Evolutionary conservation across 1,140 invertebrate genomes (phyloP).

Genomic region (Halesus radiatus): DNA sequence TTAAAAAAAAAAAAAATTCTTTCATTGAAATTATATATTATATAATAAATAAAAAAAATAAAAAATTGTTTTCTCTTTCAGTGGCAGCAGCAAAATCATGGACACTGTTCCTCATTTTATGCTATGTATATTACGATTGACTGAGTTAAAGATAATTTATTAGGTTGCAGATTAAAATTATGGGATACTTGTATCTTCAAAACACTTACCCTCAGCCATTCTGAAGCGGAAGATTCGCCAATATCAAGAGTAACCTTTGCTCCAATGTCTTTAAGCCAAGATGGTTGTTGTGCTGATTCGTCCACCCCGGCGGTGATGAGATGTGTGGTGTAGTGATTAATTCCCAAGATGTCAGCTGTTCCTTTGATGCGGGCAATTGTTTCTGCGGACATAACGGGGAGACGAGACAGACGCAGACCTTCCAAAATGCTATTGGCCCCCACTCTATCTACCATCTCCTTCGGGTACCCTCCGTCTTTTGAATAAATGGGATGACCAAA

Average conservation of each 20-base stretch:
- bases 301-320: constrained; percentile 65
- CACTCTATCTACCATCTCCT: constrained; percentile 70
- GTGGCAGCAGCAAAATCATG: too few relatives aligned
- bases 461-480: constrained; percentile 73
- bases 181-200: background rate
- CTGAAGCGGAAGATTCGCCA: constrained; percentile 66
- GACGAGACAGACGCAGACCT: constrained; percentile 64
- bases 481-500: constrained; percentile 68
- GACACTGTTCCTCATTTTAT: too few relatives aligned
- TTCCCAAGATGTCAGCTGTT: constrained; percentile 70
- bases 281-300: constrained; percentile 64
- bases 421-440: constrained; percentile 67
- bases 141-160: too few relatives aligned
- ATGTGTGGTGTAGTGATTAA: constrained; percentile 69
- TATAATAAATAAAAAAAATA: too few relatives aligned
- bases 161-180: background rate
- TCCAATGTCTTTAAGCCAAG: constrained; percentile 68
- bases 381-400: constrained; percentile 68
- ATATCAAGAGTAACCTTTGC: constrained; percentile 65
- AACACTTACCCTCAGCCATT: constrained; percentile 65
- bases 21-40: too few relatives aligned
- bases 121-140: too few relatives aligned
- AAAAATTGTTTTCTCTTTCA: too few relatives aligned
- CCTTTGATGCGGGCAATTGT: constrained; percentile 68
- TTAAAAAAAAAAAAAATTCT: too few relatives aligned